Conservation (phyloP, 2,888 invertebrate species). For the Pyrgus malvae region DNA sequence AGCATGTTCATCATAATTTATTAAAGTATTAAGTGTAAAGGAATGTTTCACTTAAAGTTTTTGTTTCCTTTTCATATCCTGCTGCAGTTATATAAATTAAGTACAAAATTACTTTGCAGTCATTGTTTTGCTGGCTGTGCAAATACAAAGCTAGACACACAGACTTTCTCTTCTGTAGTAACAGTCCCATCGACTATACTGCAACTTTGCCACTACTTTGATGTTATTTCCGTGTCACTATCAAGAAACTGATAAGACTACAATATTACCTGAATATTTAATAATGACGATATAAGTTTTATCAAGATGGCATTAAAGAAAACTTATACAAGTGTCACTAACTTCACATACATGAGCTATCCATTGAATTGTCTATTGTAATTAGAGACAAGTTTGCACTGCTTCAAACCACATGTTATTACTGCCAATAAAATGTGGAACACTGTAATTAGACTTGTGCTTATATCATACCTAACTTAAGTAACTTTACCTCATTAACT, state of each 20-base stretch:
- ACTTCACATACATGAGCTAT: neutral
- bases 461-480: neutral
- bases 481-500: slow-evolving; percentile 19
- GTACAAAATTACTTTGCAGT: neutral
- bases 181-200: slow-evolving; percentile 14
- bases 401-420: slow-evolving; percentile 40
- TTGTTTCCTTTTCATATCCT: neutral
- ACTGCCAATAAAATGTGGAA: slow-evolving; percentile 26
- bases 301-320: no score
- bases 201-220: neutral
- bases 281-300: no score
- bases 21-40: no score
- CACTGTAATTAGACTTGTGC: slow-evolving; percentile 13
- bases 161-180: slow-evolving; percentile 45
- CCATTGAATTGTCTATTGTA: slow-evolving; percentile 29
- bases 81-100: neutral
- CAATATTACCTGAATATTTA: slow-evolving; percentile 1
- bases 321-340: no score
- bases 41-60: no score
- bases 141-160: slow-evolving; percentile 7
- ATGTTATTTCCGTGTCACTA: neutral
- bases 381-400: slow-evolving; percentile 42
- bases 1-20: no score
- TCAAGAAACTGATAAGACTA: slow-evolving; percentile 2
- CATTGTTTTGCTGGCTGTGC: neutral